Conservation (phyloP, 2,797 vertebrate genomes). For the Chelonia mydas region DNA sequence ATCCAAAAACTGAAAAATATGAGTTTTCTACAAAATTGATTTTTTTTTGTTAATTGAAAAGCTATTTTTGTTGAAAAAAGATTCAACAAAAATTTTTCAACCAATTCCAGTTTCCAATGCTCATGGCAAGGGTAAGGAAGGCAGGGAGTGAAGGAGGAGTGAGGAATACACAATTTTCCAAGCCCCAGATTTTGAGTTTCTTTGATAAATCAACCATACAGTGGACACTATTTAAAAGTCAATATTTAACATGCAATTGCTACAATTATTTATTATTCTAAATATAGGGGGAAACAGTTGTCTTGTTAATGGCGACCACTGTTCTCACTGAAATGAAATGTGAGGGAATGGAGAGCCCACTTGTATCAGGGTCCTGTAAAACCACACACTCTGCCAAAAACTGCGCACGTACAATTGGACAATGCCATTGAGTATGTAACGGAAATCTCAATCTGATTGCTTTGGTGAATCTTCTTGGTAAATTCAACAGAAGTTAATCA, state of each 20-base stretch:
- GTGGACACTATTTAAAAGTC: background rate
- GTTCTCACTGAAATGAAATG: background rate
- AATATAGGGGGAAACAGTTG: background rate
- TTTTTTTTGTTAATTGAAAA: background rate
- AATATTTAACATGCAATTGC: background rate
- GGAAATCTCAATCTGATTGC: background rate
- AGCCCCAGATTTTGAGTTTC: background rate
- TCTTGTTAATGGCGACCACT: background rate
- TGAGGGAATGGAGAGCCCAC: background rate
- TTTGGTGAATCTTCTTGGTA: background rate
- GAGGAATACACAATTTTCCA: background rate
- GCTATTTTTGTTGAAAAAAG: background rate
- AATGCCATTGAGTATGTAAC: background rate
- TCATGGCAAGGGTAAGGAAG: background rate
- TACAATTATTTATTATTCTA: background rate
- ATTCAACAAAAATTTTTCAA: background rate
- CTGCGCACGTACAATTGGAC: background rate
- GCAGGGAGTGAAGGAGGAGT: accelerated
- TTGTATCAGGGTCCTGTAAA: background rate
- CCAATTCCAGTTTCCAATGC: background rate
- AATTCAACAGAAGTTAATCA: background rate
- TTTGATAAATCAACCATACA: background rate
- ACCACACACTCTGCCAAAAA: background rate
- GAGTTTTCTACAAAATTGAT: background rate
- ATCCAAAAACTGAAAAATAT: background rate